These are phyloP conservation scores for Ethmia dodecea DNA, from an alignment of 2,888 invertebrate genomes.

Conservation along the genomic window DNA sequence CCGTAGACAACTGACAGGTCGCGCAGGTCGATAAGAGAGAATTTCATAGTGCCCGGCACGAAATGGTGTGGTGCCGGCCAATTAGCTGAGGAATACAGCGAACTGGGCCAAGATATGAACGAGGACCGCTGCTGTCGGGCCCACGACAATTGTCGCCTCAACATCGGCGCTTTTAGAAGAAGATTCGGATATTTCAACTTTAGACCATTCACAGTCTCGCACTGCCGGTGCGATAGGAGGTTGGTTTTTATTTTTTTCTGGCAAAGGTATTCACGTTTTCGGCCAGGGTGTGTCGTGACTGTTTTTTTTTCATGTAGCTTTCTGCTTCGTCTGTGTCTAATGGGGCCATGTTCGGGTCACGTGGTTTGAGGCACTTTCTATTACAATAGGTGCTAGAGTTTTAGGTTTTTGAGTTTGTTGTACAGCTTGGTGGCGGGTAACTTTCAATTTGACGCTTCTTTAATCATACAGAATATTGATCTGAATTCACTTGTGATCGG, in stretches of 20 bases:
- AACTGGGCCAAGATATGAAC: slow-evolving; percentile 70
- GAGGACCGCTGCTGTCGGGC: slow-evolving; percentile 85
- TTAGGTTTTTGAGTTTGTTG: too few relatives aligned
- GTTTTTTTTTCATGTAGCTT: slow-evolving; percentile 4
- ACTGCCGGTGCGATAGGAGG: slow-evolving; percentile 88
- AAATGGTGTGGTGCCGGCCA: slow-evolving; percentile 86
- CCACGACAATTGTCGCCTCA: slow-evolving; percentile 83
- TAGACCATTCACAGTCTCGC: slow-evolving; percentile 84
- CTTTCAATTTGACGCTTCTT: neutral
- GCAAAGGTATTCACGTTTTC: slow-evolving; percentile 12
- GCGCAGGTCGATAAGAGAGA: slow-evolving; percentile 64
- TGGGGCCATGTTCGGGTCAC: slow-evolving; percentile 2
- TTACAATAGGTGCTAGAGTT: too few relatives aligned
- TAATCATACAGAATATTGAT: too few relatives aligned
- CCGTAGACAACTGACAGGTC: slow-evolving; percentile 43
- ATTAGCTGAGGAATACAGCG: slow-evolving; percentile 76
- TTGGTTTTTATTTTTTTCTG: slow-evolving; percentile 57
- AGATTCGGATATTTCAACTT: slow-evolving; percentile 82
- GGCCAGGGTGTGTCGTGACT: slow-evolving; percentile 5
- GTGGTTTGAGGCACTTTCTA: too few relatives aligned
- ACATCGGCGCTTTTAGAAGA: slow-evolving; percentile 79
- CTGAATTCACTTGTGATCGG: neutral
- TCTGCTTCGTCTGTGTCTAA: slow-evolving; percentile 2
- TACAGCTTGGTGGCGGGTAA: slow-evolving; percentile 10
- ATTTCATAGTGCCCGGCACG: slow-evolving; percentile 81